Base-by-base conservation (phyloP, 2,888 invertebrate species). In the Drosophila subsilvestris region DNA sequence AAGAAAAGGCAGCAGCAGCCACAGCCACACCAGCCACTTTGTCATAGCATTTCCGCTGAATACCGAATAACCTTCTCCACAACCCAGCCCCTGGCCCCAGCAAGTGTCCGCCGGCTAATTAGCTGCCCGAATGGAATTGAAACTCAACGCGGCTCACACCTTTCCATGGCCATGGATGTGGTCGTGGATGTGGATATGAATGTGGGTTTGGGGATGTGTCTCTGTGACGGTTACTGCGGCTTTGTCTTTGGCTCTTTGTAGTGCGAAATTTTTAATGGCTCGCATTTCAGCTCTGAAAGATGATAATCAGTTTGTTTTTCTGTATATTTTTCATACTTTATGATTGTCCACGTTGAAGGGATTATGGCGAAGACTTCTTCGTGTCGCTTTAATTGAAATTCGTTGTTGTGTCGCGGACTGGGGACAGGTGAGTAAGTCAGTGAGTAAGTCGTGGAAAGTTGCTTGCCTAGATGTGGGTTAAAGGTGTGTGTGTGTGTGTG, bases 81-180 rank as follows among this genome's bases (percentile, higher is more conserved):
- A 6, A 12, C 27, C 18, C 17, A 25, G 14, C 14, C 48, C 27
- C 9, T 37, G 37, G 37, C 20, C 32, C 54, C 44, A 25, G 8
- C 22, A 20, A n/a, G 47, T 49, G 73, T 76, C 78, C 90, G 88
- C 86, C 68, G 86, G 88, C 90, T 91, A 91, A 91, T 91, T 91
- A 91, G 88, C 75, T 85, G 91, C 88, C 88, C 91, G 90, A 91
- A 86, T 91, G 90, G 85, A 90, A 90, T 90, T 91, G 90, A 89
- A 89, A 85, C 80, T 79, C 79, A 82, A 77, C 86, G 82, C 66
- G 66, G 66, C 86, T 89, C 84, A 89, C 90, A 89, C 89, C 90
- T 88, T 89, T 37, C 75, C 63, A n/a, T 62, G 72, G 63, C 68
- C 51, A 53, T 25, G 45, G 59, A 25, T 59, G 14, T 29, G 45